phyloP scores from a whole-genome alignment of 2,888 invertebrate species.

The Lepidonotus clava region DNA sequence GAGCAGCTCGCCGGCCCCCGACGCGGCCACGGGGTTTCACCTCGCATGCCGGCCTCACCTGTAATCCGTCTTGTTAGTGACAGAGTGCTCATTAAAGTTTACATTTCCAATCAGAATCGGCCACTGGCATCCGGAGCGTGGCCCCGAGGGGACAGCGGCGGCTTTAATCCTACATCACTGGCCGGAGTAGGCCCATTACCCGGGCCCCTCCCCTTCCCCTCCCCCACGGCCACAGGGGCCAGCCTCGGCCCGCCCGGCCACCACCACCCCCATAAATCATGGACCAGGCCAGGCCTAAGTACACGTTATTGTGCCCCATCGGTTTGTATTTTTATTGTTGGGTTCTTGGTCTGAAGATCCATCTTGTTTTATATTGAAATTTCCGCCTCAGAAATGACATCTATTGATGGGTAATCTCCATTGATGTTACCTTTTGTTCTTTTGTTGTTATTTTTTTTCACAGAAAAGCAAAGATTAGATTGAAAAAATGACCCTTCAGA shows the following conservation, averaged over 20 bases:
- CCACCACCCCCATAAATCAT: not conserved
- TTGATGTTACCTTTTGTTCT: too few relatives aligned
- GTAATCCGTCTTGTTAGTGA: slow-evolving; percentile 28
- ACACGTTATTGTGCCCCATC: not conserved
- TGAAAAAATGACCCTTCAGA: not conserved
- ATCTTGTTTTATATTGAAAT: too few relatives aligned
- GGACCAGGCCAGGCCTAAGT: not conserved
- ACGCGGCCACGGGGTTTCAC: not conserved
- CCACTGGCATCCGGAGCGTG: not conserved
- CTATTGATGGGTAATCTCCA: too few relatives aligned
- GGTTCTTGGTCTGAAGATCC: too few relatives aligned
- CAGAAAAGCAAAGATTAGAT: not conserved
- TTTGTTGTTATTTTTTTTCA: not conserved
- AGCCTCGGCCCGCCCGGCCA: not conserved
- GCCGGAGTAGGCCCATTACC: slow-evolving; percentile 1
- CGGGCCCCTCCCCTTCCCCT: not conserved
- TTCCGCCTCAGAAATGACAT: too few relatives aligned
- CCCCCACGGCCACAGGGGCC: not conserved
- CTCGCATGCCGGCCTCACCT: slow-evolving; percentile 16
- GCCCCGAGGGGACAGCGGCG: slow-evolving; percentile 1
- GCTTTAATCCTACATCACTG: slow-evolving; percentile 21
- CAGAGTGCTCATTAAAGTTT: slow-evolving; percentile 28
- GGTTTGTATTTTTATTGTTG: not conserved
- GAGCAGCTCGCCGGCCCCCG: not conserved
- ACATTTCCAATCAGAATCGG: slow-evolving; percentile 31